phyloP scores from a whole-genome alignment of 2,797 vertebrate species.

The Botia almorhae region DNA sequence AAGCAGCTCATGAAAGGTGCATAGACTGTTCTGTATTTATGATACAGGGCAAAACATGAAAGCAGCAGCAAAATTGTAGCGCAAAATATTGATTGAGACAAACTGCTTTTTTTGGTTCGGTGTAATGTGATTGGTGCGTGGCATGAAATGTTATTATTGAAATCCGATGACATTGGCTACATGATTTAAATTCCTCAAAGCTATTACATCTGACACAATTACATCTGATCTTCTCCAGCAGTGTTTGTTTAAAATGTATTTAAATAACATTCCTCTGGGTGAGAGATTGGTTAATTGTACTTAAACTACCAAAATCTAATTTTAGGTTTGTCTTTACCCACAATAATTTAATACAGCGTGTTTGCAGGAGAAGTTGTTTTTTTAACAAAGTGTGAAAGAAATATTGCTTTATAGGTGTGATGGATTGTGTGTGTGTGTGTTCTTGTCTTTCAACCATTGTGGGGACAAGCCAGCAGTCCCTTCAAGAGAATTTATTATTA shows the following conservation, averaged over 20 bases:
- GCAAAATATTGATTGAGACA: background rate
- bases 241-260: background rate
- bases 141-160: background rate
- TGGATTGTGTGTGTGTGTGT: background rate
- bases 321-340: background rate
- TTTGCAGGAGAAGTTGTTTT: background rate
- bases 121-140: background rate
- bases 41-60: background rate
- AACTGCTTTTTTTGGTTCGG: background rate
- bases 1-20: background rate
- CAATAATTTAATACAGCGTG: background rate
- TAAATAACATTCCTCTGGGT: background rate
- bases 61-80: background rate
- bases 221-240: background rate
- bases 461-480: too few relatives aligned
- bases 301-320: conserved; percentile 5
- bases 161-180: background rate
- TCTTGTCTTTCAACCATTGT: background rate
- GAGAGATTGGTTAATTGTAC: background rate
- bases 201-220: background rate
- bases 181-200: background rate
- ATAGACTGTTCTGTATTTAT: background rate
- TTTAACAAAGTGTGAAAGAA: background rate
- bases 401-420: background rate
- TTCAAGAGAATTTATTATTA: too few relatives aligned